Evolutionary conservation across 2,888 invertebrate species (phyloP).

Genomic region (Chelonus formosanus): DNA sequence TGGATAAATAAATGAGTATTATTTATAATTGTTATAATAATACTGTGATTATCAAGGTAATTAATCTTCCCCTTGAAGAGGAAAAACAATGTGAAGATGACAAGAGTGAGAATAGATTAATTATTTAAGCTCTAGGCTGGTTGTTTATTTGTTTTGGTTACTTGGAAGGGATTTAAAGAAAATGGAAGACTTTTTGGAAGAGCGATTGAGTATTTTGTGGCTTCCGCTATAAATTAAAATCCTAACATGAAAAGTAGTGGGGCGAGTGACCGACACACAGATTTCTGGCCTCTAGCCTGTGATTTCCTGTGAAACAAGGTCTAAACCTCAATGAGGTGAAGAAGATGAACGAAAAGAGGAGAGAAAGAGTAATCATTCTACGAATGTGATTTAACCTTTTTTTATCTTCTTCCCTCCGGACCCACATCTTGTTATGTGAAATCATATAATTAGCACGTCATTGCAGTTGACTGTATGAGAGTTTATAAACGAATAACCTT

Average conservation of each 20-base stretch:
- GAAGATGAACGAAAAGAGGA: slow-evolving; percentile 22
- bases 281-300: slow-evolving; percentile 17
- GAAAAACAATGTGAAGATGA: no score
- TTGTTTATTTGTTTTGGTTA: no score
- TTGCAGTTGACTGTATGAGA: slow-evolving; percentile 48
- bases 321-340: slow-evolving; percentile 34
- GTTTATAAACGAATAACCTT: slow-evolving; percentile 31
- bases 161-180: no score
- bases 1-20: no score
- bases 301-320: slow-evolving; percentile 25
- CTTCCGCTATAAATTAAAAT: slow-evolving; percentile 56
- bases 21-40: no score
- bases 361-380: slow-evolving; percentile 41
- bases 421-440: slow-evolving; percentile 62
- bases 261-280: slow-evolving; percentile 23
- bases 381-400: slow-evolving; percentile 33
- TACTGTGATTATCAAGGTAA: no score
- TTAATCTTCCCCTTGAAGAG: no score
- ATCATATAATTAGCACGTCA: slow-evolving; percentile 63
- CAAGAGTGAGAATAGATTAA: no score
- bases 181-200: slow-evolving; percentile 4
- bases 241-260: slow-evolving; percentile 38
- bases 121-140: no score
- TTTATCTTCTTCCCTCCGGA: slow-evolving; percentile 46
- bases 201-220: slow-evolving; percentile 33